These are phyloP conservation scores for Acanthopleura granulata DNA, from an alignment of 2,888 invertebrate genomes.

Conservation along the genomic window DNA sequence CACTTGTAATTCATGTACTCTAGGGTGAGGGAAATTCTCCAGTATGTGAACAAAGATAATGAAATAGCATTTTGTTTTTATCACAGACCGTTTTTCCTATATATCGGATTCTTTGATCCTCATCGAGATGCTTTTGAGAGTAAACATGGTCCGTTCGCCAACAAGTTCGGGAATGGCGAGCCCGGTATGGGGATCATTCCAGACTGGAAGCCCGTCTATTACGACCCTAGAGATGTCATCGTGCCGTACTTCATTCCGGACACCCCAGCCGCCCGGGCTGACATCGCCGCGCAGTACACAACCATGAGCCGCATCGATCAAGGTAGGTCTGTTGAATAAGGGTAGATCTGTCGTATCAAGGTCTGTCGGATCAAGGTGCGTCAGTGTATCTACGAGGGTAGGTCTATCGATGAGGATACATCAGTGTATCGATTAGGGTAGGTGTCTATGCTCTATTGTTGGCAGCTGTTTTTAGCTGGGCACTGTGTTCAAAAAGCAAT, in stretches of 20 bases:
- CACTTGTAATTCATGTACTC: too few species aligned
- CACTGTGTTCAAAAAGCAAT: too few species aligned
- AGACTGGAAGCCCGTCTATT: slow-evolving; percentile 89
- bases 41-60: too few species aligned
- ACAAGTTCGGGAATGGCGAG: slow-evolving; percentile 89
- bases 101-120: slow-evolving; percentile 91
- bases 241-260: slow-evolving; percentile 86
- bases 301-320: slow-evolving; percentile 91
- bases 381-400: too few species aligned
- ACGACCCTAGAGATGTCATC: slow-evolving; percentile 85
- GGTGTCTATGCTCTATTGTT: too few species aligned
- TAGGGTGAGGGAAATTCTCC: too few species aligned
- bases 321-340: slow-evolving; percentile 73
- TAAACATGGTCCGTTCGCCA: slow-evolving; percentile 88
- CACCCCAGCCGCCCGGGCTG: slow-evolving; percentile 83
- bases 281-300: slow-evolving; percentile 90
- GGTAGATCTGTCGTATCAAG: too few species aligned
- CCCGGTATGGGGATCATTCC: slow-evolving; percentile 85
- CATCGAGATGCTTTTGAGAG: slow-evolving; percentile 89
- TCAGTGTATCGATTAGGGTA: too few species aligned
- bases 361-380: too few species aligned
- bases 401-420: too few species aligned
- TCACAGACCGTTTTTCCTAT: slow-evolving; percentile 78
- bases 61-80: neutral
- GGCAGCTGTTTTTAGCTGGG: too few species aligned